Percentiles rank a stretch among this genome's conserved stretches.
These are phyloP conservation scores for Drosophila trichaetosa DNA, from an alignment of 2,888 invertebrate genomes.

Conservation along the genomic window DNA sequence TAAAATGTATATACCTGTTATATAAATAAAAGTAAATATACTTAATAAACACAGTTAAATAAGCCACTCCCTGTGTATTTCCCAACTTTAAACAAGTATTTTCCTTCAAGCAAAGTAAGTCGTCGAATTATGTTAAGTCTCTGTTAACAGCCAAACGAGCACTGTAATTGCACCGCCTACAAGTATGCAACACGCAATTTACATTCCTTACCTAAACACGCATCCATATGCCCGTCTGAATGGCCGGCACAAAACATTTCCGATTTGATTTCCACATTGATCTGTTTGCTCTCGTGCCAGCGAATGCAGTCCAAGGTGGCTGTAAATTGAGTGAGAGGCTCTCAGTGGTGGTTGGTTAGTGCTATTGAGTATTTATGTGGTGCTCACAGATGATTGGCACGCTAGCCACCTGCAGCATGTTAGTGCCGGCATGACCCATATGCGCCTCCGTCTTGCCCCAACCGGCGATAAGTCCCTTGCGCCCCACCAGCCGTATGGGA, in stretches of 20 bases:
- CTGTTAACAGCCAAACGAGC: constrained; percentile 4
- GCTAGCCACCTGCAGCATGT: constrained; percentile 91
- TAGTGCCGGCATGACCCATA: constrained; percentile 91
- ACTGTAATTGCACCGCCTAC: constrained; percentile 42
- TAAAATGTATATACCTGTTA: neutral
- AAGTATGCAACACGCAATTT: constrained; percentile 49
- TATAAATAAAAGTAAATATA: neutral
- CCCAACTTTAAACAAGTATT: neutral
- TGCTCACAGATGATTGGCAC: constrained; percentile 92
- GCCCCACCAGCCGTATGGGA: constrained; percentile 85
- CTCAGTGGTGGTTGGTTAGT: neutral
- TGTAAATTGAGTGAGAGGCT: constrained; percentile 65
- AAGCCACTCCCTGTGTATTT: rapidly evolving
- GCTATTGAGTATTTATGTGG: neutral
- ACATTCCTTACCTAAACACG: constrained; percentile 89
- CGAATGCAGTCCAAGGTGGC: constrained; percentile 90
- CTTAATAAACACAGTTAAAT: neutral
- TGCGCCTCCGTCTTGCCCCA: constrained; percentile 93
- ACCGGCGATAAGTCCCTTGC: constrained; percentile 90
- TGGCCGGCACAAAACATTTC: constrained; percentile 95
- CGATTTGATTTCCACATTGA: constrained; percentile 90
- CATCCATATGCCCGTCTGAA: constrained; percentile 92
- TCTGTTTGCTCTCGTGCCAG: constrained; percentile 93
- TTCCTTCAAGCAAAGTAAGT: neutral
- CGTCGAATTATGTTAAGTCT: neutral